Evolutionary conservation across 2,797 vertebrate genomes (phyloP), one percentile per base, ranked within the genome.

Genomic region (Gadopsis marmoratus): DNA sequence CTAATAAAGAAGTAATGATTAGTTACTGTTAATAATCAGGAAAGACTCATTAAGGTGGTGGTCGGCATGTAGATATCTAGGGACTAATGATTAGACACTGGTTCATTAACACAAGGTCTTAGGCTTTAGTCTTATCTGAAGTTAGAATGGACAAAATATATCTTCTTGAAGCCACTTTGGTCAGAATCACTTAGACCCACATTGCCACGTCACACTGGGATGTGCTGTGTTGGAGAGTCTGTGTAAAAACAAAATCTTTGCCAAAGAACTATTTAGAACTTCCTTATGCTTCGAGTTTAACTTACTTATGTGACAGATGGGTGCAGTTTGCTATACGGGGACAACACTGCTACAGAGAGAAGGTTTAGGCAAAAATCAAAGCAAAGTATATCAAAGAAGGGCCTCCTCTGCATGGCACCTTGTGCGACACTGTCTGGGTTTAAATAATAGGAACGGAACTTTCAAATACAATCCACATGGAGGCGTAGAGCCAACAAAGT

Each of bases 241-340:
- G 72, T 64, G 51, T 66, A 37, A 71, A 39, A 63, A 83, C 86
- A 71, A 39, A 63, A 83, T 86, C 58, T 85, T 81, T 77, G 62
- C 71, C 72, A 76, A 29, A 67, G 45, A 81, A 61, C 81, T 79
- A 75, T 87, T 89, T 74, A 82, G 69, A 88, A 68, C 4, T 71
- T 79, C 61, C 68, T 81, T 86, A 86, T 86, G 76, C 65, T 78
- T 90, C 89, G 72, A 76, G 79, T 91, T 90, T 82, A 87, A 84
- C 70, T 87, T 78, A 76, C 84, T 86, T 71, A 64, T 55, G 78
- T 88, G 86, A 87, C 83, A 90, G 61, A 90, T 88, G 78, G 86
- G 74, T 74, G 69, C 84, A 80, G 83, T 82, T 84, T 91, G 74
- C 84, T 31, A 43, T 81, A 68, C 61, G 56, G 58, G 56, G 71